phyloP scores from a whole-genome alignment of 2,888 invertebrate species.

The Diogma glabrata region DNA sequence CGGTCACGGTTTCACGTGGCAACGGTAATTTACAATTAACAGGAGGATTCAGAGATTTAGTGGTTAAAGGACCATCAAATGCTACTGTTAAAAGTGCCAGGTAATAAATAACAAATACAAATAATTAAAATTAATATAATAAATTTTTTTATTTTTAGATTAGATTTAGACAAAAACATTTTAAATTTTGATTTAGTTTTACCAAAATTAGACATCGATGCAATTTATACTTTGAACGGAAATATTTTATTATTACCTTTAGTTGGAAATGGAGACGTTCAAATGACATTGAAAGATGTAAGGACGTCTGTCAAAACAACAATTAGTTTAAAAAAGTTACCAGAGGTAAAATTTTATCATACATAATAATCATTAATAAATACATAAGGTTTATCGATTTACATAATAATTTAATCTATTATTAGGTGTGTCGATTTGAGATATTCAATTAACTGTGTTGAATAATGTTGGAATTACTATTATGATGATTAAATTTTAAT shows the following conservation, averaged over 20 bases:
- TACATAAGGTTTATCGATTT: neutral
- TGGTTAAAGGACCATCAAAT: slow-evolving; percentile 45
- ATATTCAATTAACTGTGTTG: too few relatives aligned
- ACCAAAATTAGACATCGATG: slow-evolving; percentile 42
- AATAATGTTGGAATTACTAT: too few relatives aligned
- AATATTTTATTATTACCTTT: slow-evolving; percentile 45
- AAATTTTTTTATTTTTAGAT: slow-evolving; percentile 27
- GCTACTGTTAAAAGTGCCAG: slow-evolving; percentile 36
- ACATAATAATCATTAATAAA: neutral
- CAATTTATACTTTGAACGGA: slow-evolving; percentile 46
- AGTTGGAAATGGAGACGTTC: slow-evolving; percentile 44
- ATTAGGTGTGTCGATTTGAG: too few relatives aligned
- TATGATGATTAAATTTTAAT: too few relatives aligned
- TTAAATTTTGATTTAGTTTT: slow-evolving; percentile 44
- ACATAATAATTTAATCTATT: neutral
- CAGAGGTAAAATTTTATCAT: slow-evolving; percentile 25
- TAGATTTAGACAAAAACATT: slow-evolving; percentile 39
- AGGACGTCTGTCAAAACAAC: slow-evolving; percentile 41
- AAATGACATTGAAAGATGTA: slow-evolving; percentile 41
- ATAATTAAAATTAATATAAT: slow-evolving; percentile 2
- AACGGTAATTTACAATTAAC: slow-evolving; percentile 41
- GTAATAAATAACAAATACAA: slow-evolving; percentile 20
- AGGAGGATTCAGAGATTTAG: slow-evolving; percentile 44
- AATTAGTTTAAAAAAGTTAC: slow-evolving; percentile 37
- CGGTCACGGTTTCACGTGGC: slow-evolving; percentile 43